A percentile compares a stretch with the other conserved stretches of the same genome.
Conservation (phyloP, 53 echinoderm and acorn worm species). For the Arbacia lixula region DNA sequence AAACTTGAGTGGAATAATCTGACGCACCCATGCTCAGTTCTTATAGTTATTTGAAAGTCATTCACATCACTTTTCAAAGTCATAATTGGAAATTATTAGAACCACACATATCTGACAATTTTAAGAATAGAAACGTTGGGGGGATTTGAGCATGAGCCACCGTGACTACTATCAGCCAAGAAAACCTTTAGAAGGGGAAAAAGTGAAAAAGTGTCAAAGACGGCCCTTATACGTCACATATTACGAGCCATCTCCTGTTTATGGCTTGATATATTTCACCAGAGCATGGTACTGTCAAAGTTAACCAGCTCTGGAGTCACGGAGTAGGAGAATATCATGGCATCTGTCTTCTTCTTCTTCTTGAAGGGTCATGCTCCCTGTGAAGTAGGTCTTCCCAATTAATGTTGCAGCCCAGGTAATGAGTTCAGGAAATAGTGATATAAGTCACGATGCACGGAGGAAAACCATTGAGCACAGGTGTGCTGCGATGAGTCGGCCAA, state of each 20-base stretch:
- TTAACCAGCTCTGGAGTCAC: slow-evolving; percentile 19
- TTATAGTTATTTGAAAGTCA: too few species aligned
- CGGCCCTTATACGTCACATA: not conserved
- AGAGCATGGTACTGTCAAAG: slow-evolving; percentile 13
- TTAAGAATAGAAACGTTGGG: too few species aligned
- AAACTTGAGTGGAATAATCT: too few species aligned
- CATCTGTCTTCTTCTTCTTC: slow-evolving; percentile 24
- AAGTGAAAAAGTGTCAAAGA: slow-evolving; percentile 32
- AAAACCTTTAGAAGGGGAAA: too few species aligned
- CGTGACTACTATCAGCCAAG: too few species aligned
- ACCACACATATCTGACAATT: too few species aligned
- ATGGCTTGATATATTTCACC: slow-evolving; percentile 9
- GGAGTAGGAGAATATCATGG: not conserved
- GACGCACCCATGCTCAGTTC: too few species aligned
- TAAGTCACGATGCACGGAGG: slow-evolving; percentile 14
- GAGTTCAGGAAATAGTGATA: slow-evolving; percentile 16
- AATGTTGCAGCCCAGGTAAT: slow-evolving; percentile 3
- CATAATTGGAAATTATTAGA: too few species aligned
- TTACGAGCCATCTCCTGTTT: slow-evolving; percentile 38
- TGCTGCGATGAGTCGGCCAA: slow-evolving; percentile 25
- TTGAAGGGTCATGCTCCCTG: too few species aligned
- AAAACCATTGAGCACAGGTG: slow-evolving; percentile 29
- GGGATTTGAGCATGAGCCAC: too few species aligned
- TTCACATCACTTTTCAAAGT: too few species aligned
- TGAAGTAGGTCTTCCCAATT: slow-evolving; percentile 3